Base-by-base conservation (phyloP, 35 echinoderm and acorn worm genomes). In the Diadema setosum region DNA sequence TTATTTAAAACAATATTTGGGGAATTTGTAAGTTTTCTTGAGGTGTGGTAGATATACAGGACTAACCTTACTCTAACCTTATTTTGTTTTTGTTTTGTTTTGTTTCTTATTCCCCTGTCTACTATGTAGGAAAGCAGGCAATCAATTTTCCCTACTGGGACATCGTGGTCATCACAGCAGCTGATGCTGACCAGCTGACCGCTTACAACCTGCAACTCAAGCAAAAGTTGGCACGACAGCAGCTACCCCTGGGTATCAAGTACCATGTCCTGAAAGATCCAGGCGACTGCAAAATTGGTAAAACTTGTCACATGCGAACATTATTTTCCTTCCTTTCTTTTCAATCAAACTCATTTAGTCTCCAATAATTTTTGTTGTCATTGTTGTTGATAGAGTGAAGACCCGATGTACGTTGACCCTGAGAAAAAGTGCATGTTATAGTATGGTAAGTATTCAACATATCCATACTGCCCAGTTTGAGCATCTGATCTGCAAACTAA, bases 161-260 rank as follows among this genome's bases (percentile, higher is more conserved):
- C 87, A 82, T 98, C 32, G 89, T 98, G 15, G 96, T 94, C n/a
- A 86, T 98, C 44, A 89, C 80, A 84, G 92, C 96, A 24, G 89
- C 81, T 63, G 96, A 98, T 87, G 89, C 85, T 31, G 46, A 81
- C 8, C 96, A 98, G 58, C 88, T 70, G 24, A 45, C 45, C 29
- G 96, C 92, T 2, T 92, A 88, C 63, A 60, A 98, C 26, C 85
- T 94, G 23, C 96, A 98, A 40, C 81, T 94, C 8, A 21, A 94
- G 48, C 88, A 94, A 59, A 94, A 98, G 45, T 46, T 98, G 26
- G 55, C 83, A 45, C 58, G 36, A 17, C 63, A 87, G 43, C 80
- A 94, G 74, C 86, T 98, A 20, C 96, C 96, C n/a, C 88, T 94
- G 3, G 91, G 87, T 80, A 84, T 94, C 11, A 82, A 90, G 29